These are phyloP conservation scores for Amphiduros pacificus DNA, from an alignment of 2,888 invertebrate genomes.

Conservation along the genomic window DNA sequence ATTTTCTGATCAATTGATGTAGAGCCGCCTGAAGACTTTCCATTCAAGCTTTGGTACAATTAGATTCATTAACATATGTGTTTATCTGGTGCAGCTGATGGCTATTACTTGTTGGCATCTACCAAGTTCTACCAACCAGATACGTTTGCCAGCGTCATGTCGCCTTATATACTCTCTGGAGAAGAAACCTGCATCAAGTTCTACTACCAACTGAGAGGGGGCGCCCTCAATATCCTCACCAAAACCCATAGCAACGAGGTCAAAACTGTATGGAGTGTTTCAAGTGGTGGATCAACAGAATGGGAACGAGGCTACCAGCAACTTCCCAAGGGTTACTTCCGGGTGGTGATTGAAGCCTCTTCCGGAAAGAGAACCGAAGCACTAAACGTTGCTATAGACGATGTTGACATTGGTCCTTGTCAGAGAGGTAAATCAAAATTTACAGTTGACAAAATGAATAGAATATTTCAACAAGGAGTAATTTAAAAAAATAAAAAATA, in stretches of 20 bases:
- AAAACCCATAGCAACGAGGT: constrained; percentile 5
- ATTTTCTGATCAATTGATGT: too few relatives aligned
- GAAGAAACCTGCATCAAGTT: constrained; percentile 36
- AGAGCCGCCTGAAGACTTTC: too few relatives aligned
- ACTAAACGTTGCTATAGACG: constrained; percentile 27
- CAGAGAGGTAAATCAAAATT: background rate
- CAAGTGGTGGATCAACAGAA: background rate
- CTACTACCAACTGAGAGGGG: constrained; percentile 26
- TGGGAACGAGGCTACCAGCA: constrained; percentile 25
- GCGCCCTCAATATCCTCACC: constrained; percentile 16
- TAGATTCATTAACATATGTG: background rate
- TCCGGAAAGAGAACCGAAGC: constrained; percentile 14
- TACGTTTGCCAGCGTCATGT: constrained; percentile 24
- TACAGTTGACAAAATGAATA: background rate
- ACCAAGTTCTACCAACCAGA: constrained; percentile 24
- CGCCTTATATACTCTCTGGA: constrained; percentile 33
- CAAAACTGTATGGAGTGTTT: constrained; percentile 6
- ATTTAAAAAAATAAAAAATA: background rate
- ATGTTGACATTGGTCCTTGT: constrained; percentile 28
- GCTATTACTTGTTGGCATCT: constrained; percentile 22
- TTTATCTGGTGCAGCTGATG: constrained; percentile 12
- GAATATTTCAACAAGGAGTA: too few relatives aligned
- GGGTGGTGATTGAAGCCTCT: constrained; percentile 27
- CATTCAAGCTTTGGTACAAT: too few relatives aligned
- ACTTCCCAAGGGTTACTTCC: constrained; percentile 27